Evolutionary conservation across 2,113 vertebrate species (phyloP), one percentile per base, ranked within the genome.

Genomic region (Crocuta crocuta): DNA sequence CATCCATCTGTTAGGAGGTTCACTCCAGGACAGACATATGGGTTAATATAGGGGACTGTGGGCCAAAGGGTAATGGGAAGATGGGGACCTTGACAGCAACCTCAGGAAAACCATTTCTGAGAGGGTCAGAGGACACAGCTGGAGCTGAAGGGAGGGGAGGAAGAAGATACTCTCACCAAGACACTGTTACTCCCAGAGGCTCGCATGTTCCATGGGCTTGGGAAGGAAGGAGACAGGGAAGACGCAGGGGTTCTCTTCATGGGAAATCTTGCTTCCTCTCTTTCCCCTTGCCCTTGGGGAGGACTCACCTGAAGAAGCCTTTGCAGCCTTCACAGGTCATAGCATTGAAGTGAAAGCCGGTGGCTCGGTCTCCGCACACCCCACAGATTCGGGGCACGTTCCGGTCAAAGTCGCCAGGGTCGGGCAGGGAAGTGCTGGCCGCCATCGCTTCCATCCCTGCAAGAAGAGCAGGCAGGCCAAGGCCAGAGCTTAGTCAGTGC

Each of bases 311-410:
- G 99, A 99, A 99, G 98, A 99, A 99, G 45, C 99, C 99, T 98
- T 99, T 99, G 99, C 99, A 99, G 98, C 99, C 99, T 97, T 99
- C 99, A 11, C 99, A 99, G 95, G 99, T 99, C 99, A 99, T 99
- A 93, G 99, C 99, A 0, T 99, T 99, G 99, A 99, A 99, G 98
- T 99, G 99, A 96, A 99, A 99, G 39, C 99, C 99, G 0, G 99
- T 99, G 97, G 99, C 99, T 94, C 99, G 99, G 99, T 99, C 99
- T 10, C 99, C 99, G 0, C 99, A 99, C 35, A 99, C 99, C 0
- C 99, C 99, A 4, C 99, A 99, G 98, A 99, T 99, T 1, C 99
- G 98, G 3, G 99, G 99, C 39, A 99, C 84, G 11, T 99, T 99
- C 95, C 99, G 98, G 88, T 99, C 99, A 5, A 99, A 98, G 73